Conservation (phyloP, 2,113 vertebrate species). For the Dipodomys spectabilis region DNA sequence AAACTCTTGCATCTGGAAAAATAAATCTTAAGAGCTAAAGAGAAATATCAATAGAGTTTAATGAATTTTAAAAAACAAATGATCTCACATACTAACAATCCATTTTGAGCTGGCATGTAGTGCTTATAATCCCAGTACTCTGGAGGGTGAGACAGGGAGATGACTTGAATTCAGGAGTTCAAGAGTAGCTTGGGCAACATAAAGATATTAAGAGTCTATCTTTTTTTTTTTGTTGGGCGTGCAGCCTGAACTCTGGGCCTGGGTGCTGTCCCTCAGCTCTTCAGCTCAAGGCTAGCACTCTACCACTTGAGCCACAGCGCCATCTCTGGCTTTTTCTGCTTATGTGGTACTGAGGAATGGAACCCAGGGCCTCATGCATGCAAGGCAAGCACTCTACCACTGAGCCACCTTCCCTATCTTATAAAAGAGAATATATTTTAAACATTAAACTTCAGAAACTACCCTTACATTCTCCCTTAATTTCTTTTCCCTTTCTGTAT, state of each 20-base stretch:
- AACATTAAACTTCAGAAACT: background rate
- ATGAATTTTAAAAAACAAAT: slow-evolving; percentile 11
- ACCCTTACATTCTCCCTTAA: background rate
- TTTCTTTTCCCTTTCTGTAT: background rate
- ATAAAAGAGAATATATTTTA: background rate
- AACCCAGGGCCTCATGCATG: too few relatives aligned
- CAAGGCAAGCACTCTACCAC: too few relatives aligned
- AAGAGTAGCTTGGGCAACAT: background rate
- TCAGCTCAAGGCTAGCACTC: too few relatives aligned
- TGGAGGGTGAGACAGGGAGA: background rate
- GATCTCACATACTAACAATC: background rate
- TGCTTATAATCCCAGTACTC: background rate
- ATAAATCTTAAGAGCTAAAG: background rate
- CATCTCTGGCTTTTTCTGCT: too few relatives aligned
- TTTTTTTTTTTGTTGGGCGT: background rate
- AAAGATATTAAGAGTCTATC: background rate
- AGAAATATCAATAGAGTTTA: slow-evolving; percentile 17
- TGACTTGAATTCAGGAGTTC: background rate
- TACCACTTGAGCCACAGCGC: too few relatives aligned
- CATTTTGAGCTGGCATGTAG: background rate
- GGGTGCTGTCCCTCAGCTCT: too few relatives aligned
- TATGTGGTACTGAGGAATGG: too few relatives aligned
- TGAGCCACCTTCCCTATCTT: background rate
- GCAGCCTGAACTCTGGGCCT: too few relatives aligned
- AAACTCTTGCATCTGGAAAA: background rate